These are phyloP conservation scores for Chelonus formosanus DNA, from an alignment of 2,888 invertebrate genomes.

Conservation along the genomic window DNA sequence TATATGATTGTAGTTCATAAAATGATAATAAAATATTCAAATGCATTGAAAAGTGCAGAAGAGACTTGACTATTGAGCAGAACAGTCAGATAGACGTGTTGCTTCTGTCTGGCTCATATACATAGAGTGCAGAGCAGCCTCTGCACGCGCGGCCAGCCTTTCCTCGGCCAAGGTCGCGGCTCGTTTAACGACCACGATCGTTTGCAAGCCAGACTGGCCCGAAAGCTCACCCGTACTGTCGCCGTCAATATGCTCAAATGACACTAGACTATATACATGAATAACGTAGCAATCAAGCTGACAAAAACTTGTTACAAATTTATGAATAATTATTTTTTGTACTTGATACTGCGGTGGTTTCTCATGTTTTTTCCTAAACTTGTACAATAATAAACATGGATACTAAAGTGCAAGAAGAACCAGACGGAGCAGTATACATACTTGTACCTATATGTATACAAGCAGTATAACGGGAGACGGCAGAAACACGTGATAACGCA, in stretches of 20 bases:
- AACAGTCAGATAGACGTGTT: neutral
- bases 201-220: slow-evolving; percentile 50
- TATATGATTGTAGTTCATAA: no score
- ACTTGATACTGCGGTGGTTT: neutral
- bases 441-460: slow-evolving; percentile 11
- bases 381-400: slow-evolving; percentile 25
- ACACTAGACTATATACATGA: slow-evolving; percentile 9
- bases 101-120: slow-evolving; percentile 15
- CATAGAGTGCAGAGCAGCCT: slow-evolving; percentile 31
- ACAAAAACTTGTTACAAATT: slow-evolving; percentile 9
- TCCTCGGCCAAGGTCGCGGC: slow-evolving; percentile 52
- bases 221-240: slow-evolving; percentile 40
- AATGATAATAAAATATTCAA: slow-evolving; percentile 1
- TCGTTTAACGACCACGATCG: slow-evolving; percentile 50
- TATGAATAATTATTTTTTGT: slow-evolving; percentile 18
- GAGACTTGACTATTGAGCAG: slow-evolving; percentile 12
- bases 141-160: slow-evolving; percentile 41
- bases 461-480: slow-evolving; percentile 24
- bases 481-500: slow-evolving; percentile 20
- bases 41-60: slow-evolving; percentile 19
- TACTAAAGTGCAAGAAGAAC: slow-evolving; percentile 26
- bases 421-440: slow-evolving; percentile 14
- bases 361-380: slow-evolving; percentile 5
- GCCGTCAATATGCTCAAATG: slow-evolving; percentile 9
- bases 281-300: neutral